A percentile compares a stretch with the other conserved stretches of the same genome.
Evolutionary conservation across 2,888 invertebrate species (phyloP).

Genomic region (Ochropleura plecta): DNA sequence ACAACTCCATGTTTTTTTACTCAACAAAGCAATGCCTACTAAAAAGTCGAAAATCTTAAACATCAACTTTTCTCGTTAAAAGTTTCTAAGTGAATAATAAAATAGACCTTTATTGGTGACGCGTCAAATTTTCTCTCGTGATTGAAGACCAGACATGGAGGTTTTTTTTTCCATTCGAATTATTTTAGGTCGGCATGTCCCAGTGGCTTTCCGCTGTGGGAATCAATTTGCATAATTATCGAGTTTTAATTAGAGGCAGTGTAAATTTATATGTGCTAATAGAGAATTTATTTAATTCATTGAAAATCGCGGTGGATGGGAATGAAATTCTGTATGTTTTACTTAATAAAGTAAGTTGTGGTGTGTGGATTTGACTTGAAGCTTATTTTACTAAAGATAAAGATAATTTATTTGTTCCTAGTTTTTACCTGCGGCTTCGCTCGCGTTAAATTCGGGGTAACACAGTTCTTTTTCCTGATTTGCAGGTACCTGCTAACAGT

Average conservation of each 20-base stretch:
- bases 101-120: slow-evolving; percentile 67
- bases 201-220: slow-evolving; percentile 53
- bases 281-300: slow-evolving; percentile 55
- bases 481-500: no score
- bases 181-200: slow-evolving; percentile 52
- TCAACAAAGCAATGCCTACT: slow-evolving; percentile 62
- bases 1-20: slow-evolving; percentile 51
- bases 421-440: no score
- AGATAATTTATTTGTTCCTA: no score
- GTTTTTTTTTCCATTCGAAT: slow-evolving; percentile 58
- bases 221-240: slow-evolving; percentile 68
- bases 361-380: neutral
- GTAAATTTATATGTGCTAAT: slow-evolving; percentile 55
- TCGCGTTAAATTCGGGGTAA: no score
- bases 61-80: slow-evolving; percentile 74
- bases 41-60: slow-evolving; percentile 65
- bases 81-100: slow-evolving; percentile 71
- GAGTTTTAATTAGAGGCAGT: slow-evolving; percentile 57
- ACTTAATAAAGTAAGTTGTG: neutral
- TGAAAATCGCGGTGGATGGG: slow-evolving; percentile 22
- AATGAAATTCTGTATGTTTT: slow-evolving; percentile 9
- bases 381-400: neutral
- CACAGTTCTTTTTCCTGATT: no score
- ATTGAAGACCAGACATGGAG: slow-evolving; percentile 54
- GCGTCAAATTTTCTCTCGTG: slow-evolving; percentile 62